Evolutionary conservation across 2,797 vertebrate species (phyloP).

Genomic region (Harpagifer antarcticus): DNA sequence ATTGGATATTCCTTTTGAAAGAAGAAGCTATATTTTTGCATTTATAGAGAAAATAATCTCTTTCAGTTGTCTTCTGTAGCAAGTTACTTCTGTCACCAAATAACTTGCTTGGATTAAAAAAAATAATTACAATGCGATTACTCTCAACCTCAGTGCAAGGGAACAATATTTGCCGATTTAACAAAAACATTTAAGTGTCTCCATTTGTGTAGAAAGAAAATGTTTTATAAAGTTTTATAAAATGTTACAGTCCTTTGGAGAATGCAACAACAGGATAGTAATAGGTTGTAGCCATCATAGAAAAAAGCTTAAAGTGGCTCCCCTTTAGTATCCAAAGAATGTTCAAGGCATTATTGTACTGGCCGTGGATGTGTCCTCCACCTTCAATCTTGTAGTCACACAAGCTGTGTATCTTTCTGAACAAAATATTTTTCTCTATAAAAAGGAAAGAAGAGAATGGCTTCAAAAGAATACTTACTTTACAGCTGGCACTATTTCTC

Average conservation of each 20-base stretch:
- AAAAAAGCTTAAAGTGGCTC: not conserved
- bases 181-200: not conserved
- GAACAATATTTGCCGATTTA: not conserved
- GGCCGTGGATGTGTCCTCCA: not conserved
- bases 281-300: not conserved
- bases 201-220: not conserved
- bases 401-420: not conserved
- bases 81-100: not conserved
- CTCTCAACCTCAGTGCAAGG: not conserved
- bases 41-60: not conserved
- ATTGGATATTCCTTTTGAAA: not conserved
- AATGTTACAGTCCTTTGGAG: not conserved
- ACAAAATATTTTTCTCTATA: not conserved
- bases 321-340: not conserved
- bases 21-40: not conserved
- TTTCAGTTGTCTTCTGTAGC: not conserved
- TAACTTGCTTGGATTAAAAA: not conserved
- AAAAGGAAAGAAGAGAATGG: not conserved
- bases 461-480: constrained; percentile 4
- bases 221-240: too few relatives aligned
- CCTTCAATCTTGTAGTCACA: not conserved
- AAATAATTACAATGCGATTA: not conserved
- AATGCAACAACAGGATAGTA: not conserved
- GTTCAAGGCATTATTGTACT: too few relatives aligned
- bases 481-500: not conserved